A percentile compares a stretch with the other conserved stretches of the same genome.
phyloP scores from a whole-genome alignment of 1,140 invertebrate genomes.

The Grapholita molesta region DNA sequence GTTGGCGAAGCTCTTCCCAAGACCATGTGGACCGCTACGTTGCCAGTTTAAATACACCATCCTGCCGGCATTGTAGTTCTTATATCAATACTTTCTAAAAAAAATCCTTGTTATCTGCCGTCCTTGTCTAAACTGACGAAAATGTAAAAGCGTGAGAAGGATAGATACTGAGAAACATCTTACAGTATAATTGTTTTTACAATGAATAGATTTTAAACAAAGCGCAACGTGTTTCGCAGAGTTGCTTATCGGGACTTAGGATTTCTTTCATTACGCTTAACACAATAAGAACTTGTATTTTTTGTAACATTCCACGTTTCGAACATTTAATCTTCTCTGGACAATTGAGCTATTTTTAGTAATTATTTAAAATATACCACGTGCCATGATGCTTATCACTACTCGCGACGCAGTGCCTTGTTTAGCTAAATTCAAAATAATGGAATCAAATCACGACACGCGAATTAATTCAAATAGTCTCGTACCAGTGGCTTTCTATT shows the following conservation, averaged over 20 bases:
- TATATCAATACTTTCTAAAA: constrained; percentile 65
- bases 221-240: constrained; percentile 37
- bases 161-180: constrained; percentile 35
- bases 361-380: neutral
- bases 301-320: neutral
- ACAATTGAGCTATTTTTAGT: neutral
- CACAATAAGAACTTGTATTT: neutral
- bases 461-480: constrained; percentile 28
- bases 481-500: constrained; percentile 19
- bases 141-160: constrained; percentile 31
- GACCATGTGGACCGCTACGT: constrained; percentile 75
- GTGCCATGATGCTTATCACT: constrained; percentile 1
- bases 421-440: constrained; percentile 8
- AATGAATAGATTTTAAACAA: constrained; percentile 68
- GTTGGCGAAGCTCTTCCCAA: constrained; percentile 68
- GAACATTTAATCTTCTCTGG: neutral
- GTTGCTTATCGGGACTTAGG: constrained; percentile 8
- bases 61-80: constrained; percentile 67
- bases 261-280: neutral
- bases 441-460: constrained; percentile 24
- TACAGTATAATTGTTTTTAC: constrained; percentile 56
- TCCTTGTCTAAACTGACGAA: constrained; percentile 42
- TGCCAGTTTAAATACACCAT: constrained; percentile 75
- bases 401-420: neutral
- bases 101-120: constrained; percentile 42